Evolutionary conservation across 2,797 vertebrate genomes (phyloP), one percentile per base, ranked within the genome.

Genomic region (Betta splendens): DNA sequence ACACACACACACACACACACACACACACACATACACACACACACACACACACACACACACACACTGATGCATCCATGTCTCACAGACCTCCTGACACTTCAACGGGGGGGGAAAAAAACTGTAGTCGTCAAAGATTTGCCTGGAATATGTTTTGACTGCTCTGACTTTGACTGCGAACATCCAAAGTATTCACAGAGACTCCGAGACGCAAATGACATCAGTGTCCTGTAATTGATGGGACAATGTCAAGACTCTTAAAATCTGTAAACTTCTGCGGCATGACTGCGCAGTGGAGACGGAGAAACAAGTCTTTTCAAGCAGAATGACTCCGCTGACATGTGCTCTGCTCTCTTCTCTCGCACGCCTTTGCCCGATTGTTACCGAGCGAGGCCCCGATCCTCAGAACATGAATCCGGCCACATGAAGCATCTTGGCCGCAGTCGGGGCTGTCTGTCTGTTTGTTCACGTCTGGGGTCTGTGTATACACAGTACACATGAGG

Each of bases 221-320:
- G 68, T 52, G 81, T 70, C 79, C 76, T 70, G 62, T 68, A 80
- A 79, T 75, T 83, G 77, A 86, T 81, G 72, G 77, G 76, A 85
- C 79, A 78, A 71, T 75, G 86, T 85, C 80, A 81, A 77, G 78
- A 82, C 77, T 82, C 78, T 75, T 52, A 61, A 77, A 77, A 75
- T 81, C 62, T 35, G 7, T 66, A 59, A 76, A 73, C 61, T 62
- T 83, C 52, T 77, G 73, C 67, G 49, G 64, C 61, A 49, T 52
- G 77, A 75, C 69, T 69, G 78, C 75, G 68, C 80, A 65, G 61
- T 70, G 73, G 72, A 49, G 51, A 60, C 53, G 78, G 73, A 85
- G 54, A 83, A 78, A 82, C 75, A 71, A 81, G 73, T 64, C 61
- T 47, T 84, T 83, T 85, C 69, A 86, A 87, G 75, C 52, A 54